These are phyloP conservation scores for Papilio glaucus DNA, from an alignment of 1,140 invertebrate species.

Conservation along the genomic window DNA sequence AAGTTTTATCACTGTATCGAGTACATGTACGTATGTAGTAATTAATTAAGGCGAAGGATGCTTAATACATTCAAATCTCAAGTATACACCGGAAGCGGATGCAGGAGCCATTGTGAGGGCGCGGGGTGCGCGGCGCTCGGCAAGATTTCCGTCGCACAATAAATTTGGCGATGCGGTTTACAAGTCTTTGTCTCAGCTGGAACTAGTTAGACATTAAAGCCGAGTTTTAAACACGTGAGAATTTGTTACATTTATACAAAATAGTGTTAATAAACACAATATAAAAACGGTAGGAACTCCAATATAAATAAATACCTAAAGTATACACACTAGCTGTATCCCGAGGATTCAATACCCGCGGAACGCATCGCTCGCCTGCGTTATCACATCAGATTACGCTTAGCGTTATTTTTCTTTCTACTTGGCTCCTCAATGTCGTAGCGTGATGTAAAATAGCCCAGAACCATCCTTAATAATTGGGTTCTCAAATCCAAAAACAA, in stretches of 20 bases:
- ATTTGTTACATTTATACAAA: not conserved
- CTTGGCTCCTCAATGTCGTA: too few relatives aligned
- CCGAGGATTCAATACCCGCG: too few relatives aligned
- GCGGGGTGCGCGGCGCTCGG: constrained; percentile 46
- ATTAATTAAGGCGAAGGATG: constrained; percentile 64
- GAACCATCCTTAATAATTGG: too few relatives aligned
- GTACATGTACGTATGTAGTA: constrained; percentile 34
- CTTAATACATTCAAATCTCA: constrained; percentile 66
- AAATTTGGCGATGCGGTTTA: constrained; percentile 51
- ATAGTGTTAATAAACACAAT: too few relatives aligned
- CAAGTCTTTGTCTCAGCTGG: constrained; percentile 39
- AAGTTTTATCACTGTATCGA: not conserved
- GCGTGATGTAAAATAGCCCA: too few relatives aligned
- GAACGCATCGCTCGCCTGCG: too few relatives aligned
- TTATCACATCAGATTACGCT: too few relatives aligned
- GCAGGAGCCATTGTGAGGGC: constrained; percentile 62
- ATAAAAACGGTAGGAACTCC: too few relatives aligned
- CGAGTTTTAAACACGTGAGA: not conserved
- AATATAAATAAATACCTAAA: too few relatives aligned
- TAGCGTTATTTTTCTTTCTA: too few relatives aligned
- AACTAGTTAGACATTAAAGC: constrained; percentile 37
- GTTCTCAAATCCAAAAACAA: too few relatives aligned
- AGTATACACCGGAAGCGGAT: constrained; percentile 69
- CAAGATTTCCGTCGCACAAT: constrained; percentile 65
- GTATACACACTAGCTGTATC: too few relatives aligned